These are phyloP conservation scores for Melinaea marsaeus DNA, from an alignment of 2,888 invertebrate species.

Conservation along the genomic window DNA sequence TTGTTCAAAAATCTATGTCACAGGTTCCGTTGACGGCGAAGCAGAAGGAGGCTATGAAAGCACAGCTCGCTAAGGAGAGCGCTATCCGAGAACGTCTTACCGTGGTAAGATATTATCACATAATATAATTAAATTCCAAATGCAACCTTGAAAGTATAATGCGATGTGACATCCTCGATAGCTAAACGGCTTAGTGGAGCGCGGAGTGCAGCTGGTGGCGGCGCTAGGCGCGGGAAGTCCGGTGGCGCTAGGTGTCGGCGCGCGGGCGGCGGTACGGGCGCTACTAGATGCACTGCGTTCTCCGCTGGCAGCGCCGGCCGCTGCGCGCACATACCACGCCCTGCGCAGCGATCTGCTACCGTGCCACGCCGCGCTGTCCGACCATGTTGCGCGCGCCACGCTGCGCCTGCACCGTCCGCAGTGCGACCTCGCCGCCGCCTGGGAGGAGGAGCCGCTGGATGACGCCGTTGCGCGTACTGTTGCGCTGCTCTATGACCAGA, in stretches of 20 bases:
- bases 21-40: conserved; percentile 82
- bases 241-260: conserved; percentile 49
- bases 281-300: conserved; percentile 57
- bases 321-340: conserved; percentile 73
- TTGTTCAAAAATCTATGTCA: conserved; percentile 9
- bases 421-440: conserved; percentile 86
- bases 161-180: conserved; percentile 26
- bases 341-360: conserved; percentile 73
- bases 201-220: conserved; percentile 54
- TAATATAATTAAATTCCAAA: background rate
- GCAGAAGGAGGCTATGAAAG: conserved; percentile 93
- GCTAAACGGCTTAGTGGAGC: conserved; percentile 53
- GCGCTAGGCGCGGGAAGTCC: conserved; percentile 37
- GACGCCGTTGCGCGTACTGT: conserved; percentile 82
- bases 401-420: conserved; percentile 87
- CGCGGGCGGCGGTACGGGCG: conserved; percentile 53
- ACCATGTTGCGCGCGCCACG: conserved; percentile 83
- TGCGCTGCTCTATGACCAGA: conserved; percentile 64
- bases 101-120: conserved; percentile 60
- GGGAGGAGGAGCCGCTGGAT: conserved; percentile 84
- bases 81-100: conserved; percentile 84
- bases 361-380: conserved; percentile 67
- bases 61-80: conserved; percentile 91
- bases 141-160: background rate
- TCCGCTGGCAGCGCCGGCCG: conserved; percentile 68